A percentile compares a stretch with the other conserved stretches of the same genome.
phyloP scores from a whole-genome alignment of 2,113 vertebrate genomes.

The Trinectes maculatus region DNA sequence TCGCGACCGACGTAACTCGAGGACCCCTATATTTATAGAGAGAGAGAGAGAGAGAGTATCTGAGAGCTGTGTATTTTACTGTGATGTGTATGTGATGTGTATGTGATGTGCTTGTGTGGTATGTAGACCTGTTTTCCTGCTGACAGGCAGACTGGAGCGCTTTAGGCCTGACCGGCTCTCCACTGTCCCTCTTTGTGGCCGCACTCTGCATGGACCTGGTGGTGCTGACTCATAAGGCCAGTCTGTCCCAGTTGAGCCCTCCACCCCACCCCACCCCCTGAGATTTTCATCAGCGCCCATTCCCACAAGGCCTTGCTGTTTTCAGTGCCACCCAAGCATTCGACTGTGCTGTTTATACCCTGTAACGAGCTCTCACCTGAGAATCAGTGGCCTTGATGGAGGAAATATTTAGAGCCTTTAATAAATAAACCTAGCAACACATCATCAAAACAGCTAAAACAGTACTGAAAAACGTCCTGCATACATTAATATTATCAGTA shows the following conservation, averaged over 20 bases:
- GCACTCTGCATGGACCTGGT: slow-evolving; percentile 61
- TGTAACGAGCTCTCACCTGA: neutral
- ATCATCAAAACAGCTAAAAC: no score
- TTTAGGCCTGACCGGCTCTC: slow-evolving; percentile 38
- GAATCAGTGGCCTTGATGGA: no score
- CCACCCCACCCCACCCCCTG: no score
- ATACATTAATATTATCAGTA: no score
- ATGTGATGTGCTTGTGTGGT: slow-evolving; percentile 16
- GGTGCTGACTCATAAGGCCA: slow-evolving; percentile 65
- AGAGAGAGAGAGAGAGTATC: no score
- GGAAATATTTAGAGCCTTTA: neutral
- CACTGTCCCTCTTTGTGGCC: slow-evolving; percentile 60
- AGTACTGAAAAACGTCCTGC: no score
- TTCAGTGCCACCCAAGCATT: neutral
- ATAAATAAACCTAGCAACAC: no score
- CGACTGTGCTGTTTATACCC: neutral
- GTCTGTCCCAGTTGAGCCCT: slow-evolving; percentile 57
- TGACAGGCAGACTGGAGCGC: slow-evolving; percentile 71
- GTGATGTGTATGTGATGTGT: slow-evolving; percentile 10
- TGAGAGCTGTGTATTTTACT: neutral
- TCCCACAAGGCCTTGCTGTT: slow-evolving; percentile 8
- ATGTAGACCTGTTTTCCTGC: slow-evolving; percentile 61
- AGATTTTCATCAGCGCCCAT: slow-evolving; percentile 22
- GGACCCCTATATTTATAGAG: no score
- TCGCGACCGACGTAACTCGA: no score